Percentiles rank a stretch among this genome's conserved stretches.
Evolutionary conservation across 1,140 invertebrate genomes (phyloP).

Genomic region (Brachionus koreanus): DNA sequence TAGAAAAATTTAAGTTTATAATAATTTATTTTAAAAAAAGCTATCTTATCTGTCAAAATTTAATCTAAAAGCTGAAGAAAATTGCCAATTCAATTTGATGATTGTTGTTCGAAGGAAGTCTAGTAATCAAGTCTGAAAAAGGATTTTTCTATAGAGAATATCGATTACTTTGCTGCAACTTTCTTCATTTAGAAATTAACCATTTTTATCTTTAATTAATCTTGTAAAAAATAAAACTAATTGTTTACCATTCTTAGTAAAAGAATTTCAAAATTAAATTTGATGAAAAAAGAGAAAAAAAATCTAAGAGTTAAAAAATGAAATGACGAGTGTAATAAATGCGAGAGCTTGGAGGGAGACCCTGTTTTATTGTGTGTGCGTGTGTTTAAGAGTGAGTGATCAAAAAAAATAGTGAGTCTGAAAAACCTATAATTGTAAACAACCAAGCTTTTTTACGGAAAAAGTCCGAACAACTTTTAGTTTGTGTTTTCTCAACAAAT

Average conservation of each 20-base stretch:
- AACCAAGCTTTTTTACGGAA: neutral
- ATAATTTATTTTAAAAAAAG: neutral
- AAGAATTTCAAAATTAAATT: neutral
- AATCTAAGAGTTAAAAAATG: neutral
- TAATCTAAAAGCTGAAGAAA: neutral
- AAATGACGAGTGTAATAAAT: slow-evolving; percentile 3
- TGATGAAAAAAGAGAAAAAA: neutral
- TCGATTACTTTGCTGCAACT: neutral
- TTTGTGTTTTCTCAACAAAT: neutral
- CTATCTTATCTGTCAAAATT: neutral
- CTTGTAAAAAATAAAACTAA: neutral
- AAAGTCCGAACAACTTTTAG: neutral
- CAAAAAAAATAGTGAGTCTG: neutral
- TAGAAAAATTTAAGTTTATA: neutral
- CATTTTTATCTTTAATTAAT: neutral
- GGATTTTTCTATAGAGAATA: neutral
- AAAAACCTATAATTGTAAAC: neutral
- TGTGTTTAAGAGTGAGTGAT: neutral
- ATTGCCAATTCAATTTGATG: neutral
- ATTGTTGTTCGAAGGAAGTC: neutral
- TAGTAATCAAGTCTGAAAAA: neutral
- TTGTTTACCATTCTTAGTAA: neutral
- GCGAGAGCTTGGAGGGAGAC: neutral
- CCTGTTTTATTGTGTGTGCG: neutral
- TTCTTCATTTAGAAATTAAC: neutral